Base-by-base conservation (phyloP, 2,888 invertebrate genomes). In the Chrysomela aeneicollis region DNA sequence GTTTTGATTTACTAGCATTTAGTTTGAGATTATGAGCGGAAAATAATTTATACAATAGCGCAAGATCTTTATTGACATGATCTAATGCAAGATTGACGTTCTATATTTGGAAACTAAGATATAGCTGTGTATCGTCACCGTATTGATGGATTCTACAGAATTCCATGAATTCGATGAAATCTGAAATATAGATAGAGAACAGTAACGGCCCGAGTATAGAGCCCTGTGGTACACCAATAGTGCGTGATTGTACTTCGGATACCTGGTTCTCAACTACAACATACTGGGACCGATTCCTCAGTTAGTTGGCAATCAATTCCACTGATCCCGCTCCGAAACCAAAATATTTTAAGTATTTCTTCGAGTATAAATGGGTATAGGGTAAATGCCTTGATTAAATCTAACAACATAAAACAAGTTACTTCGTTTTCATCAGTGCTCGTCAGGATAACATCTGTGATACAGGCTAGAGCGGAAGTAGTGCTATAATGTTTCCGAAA, bases 71-170 rank as follows among this genome's bases (percentile, higher is more conserved):
- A 59, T 52, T 52, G 21, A 59, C 42, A 42, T 22, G 37, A 22
- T 30, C 30, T 12, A 42, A 5, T 10, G 59, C 37, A 12, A 17
- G n/a, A 26, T 15, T 1, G 12, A 26, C 0, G 19, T 60, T 37
- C 15, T 26, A 22, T 10, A 15, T n/a, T 26, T 17, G 21, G 19
- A 42, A 60, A 52, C 8, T 51, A 15, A 60, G 15, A 26, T 37
- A 60, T 6, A 60, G 3, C 37, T 52, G 22, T 9, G 46, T 51
- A 19, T 59, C 59, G 10, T 59, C 59, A 18, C 21, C 49, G 21
- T 59, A 22, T 35, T 35, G 50, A 10, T 6, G 10, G 19, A 59
- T 50, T 1, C 3, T 18, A 8, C 19, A 60, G 10, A 22, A 21
- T 12, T 26, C 10, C 1, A 19, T 9, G 17, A 51, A 22, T 42